Evolutionary conservation across 2,113 vertebrate genomes (phyloP).

Genomic region (Leptocoma aspasia): DNA sequence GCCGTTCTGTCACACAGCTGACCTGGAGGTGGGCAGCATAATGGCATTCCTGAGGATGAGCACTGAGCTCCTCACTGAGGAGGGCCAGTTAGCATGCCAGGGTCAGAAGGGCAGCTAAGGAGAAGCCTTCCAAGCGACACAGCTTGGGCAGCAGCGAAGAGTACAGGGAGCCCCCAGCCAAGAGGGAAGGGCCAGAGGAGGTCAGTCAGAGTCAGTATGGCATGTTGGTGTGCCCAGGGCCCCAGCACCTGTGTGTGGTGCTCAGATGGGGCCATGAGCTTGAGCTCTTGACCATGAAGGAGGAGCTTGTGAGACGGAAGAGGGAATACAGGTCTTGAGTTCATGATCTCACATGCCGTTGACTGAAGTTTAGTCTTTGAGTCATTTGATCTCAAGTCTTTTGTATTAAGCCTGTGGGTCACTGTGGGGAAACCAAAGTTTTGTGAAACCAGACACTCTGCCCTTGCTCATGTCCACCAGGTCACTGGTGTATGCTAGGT

Average conservation of each 20-base stretch:
- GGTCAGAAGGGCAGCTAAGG: background rate
- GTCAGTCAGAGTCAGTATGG: background rate
- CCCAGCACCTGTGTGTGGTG: rapidly evolving
- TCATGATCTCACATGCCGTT: background rate
- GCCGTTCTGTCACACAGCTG: background rate
- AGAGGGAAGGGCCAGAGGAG: background rate
- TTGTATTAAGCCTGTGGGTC: background rate
- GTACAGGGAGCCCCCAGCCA: background rate
- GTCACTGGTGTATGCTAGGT: background rate
- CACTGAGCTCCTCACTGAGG: background rate
- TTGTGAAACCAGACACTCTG: background rate
- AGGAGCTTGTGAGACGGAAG: background rate
- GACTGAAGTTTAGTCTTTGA: background rate
- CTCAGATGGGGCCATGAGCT: rapidly evolving
- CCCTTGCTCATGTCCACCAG: background rate
- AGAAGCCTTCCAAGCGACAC: background rate
- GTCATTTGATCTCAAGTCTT: background rate
- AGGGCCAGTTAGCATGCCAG: background rate
- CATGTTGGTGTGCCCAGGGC: background rate
- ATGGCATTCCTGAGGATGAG: background rate
- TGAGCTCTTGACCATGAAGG: background rate
- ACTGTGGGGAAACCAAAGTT: background rate
- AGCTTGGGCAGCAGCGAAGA: rapidly evolving
- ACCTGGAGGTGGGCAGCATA: background rate
- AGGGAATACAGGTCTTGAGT: background rate